Percentiles rank a stretch among this genome's conserved stretches.
Evolutionary conservation across 64 coral and sea anemone species (phyloP).

Genomic region (Trachythela sp.): DNA sequence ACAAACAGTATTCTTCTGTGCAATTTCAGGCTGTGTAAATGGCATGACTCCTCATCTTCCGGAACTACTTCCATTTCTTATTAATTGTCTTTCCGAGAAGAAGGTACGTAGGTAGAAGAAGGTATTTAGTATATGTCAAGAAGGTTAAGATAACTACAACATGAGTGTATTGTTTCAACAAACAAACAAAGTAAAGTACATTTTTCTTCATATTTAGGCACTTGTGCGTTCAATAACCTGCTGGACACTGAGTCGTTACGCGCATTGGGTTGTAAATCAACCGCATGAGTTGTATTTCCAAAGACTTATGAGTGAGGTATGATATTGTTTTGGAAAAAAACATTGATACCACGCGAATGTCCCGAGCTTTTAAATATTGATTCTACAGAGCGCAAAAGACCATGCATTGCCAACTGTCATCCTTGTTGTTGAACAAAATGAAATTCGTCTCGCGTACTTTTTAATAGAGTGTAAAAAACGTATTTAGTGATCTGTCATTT

Average conservation of each 20-base stretch:
- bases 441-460: too few relatives aligned
- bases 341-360: too few relatives aligned
- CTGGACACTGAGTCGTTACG: conserved; percentile 99
- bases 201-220: conserved; percentile 46
- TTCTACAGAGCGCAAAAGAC: background rate
- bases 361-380: background rate
- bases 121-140: background rate
- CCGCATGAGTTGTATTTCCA: conserved; percentile 95
- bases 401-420: too few relatives aligned
- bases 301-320: conserved; percentile 89
- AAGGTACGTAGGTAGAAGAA: conserved; percentile 66
- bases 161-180: background rate
- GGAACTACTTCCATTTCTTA: conserved; percentile 90
- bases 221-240: conserved; percentile 95
- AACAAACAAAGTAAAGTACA: background rate
- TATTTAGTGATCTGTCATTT: too few relatives aligned
- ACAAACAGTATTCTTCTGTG: too few relatives aligned
- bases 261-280: conserved; percentile 97
- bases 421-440: too few relatives aligned
- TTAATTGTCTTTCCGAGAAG: conserved; percentile 91
- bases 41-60: conserved; percentile 85
- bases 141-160: background rate
- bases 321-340: background rate
- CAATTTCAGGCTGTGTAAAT: conserved; percentile 68
- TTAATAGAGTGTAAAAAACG: too few relatives aligned